Evolutionary conservation across 2,888 invertebrate species (phyloP), one percentile per base, ranked within the genome.

Genomic region (Tetramorium bicarinatum): DNA sequence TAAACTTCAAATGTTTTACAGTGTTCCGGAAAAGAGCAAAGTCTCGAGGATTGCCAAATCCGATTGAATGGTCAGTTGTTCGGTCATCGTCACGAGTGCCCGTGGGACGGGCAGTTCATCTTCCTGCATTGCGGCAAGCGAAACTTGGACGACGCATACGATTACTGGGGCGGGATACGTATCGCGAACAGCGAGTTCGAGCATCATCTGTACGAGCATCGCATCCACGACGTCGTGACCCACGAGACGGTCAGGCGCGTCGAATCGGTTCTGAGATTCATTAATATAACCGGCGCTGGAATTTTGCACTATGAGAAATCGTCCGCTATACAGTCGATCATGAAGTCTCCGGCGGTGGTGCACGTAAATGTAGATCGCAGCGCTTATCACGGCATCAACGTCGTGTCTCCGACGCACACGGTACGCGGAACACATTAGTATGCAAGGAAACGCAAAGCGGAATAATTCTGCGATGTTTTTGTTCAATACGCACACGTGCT

Each of bases 111-210:
- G 2, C 96, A 97, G 64, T 99, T 98, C 93, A 98, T 99, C 0
- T 99, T 99, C 93, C 97, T 99, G 21, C 97, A 98, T 90, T 99
- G 99, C 93, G 98, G 98, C 0, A 95, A 95, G 80, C 95, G 96
- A 91, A 97, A 97, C 93, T 95, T 97, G 7, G 95, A 96, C 6
- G 95, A 96, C 15, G 95, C 95, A 25, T 95, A 96, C 82, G 96
- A 97, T 69, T 98, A 98, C 93, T 99, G 99, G 99, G 99, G 99
- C 61, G 99, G 99, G 52, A 97, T 99, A 86, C 96, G 99, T 85
- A 99, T 99, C 94, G 97, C 99, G 0, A 97, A 98, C 93, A 96
- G 98, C 3, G 97, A 98, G 94, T 99, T 98, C 94, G 99, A 99
- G 94, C 97, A 98, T 94, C 97, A 97, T 87, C 95, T 97, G 2